Evolutionary conservation across 37 sponge, comb jelly and placozoan species (phyloP).

Genomic region (Axinella damicornis): DNA sequence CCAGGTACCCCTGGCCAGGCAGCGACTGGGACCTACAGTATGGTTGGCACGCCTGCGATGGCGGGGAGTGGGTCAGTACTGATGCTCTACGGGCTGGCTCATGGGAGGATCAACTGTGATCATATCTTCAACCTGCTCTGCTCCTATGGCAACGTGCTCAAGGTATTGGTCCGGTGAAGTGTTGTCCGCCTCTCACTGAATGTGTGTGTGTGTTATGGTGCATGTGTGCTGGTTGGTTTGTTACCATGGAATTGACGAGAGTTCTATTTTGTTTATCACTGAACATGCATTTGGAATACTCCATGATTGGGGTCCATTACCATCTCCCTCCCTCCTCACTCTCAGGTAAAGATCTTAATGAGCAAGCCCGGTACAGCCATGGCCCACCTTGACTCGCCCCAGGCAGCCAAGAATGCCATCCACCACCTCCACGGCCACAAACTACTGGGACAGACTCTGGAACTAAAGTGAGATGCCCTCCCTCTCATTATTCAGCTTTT

Average conservation of each 20-base stretch:
- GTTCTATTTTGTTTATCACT: not conserved
- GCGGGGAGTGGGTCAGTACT: slow-evolving; percentile 81
- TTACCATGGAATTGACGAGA: not conserved
- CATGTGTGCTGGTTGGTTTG: not conserved
- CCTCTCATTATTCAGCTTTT: too few species aligned
- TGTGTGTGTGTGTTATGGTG: not conserved
- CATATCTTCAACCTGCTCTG: slow-evolving; percentile 91
- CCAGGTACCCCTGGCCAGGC: slow-evolving; percentile 21
- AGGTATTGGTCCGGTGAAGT: slow-evolving; percentile 40
- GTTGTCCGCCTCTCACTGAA: not conserved
- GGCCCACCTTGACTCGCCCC: slow-evolving; percentile 89
- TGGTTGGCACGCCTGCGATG: slow-evolving; percentile 69
- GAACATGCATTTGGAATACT: not conserved
- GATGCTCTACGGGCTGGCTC: slow-evolving; percentile 88
- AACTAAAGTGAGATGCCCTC: slow-evolving; percentile 86
- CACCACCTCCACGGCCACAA: slow-evolving; percentile 81
- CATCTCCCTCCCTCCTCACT: not conserved
- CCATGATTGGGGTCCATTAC: too few species aligned
- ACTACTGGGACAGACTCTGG: slow-evolving; percentile 77
- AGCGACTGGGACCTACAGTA: slow-evolving; percentile 17
- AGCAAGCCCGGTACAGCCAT: slow-evolving; percentile 95
- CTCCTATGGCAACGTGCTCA: slow-evolving; percentile 91
- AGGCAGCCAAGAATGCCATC: slow-evolving; percentile 85
- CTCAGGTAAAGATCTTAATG: slow-evolving; percentile 80
- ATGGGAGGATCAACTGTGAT: slow-evolving; percentile 78